A percentile compares a stretch with the other conserved stretches of the same genome.
phyloP scores from a whole-genome alignment of 2,113 vertebrate genomes.

The Heterocephalus glaber region DNA sequence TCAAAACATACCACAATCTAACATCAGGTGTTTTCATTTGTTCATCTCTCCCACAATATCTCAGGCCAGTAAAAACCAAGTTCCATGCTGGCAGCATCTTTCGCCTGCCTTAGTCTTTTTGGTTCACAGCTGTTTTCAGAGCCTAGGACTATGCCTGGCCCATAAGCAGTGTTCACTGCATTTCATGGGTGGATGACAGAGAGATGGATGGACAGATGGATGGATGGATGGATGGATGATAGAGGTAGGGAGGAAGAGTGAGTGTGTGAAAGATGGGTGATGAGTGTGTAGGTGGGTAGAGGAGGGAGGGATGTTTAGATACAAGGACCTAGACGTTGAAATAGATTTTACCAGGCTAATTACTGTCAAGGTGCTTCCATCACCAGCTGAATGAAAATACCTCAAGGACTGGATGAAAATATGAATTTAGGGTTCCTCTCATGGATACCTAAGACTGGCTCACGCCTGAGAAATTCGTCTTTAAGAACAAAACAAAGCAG shows the following conservation, averaged over 20 bases:
- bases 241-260: background rate
- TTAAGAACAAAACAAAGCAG: background rate
- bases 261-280: too few relatives aligned
- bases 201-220: too few relatives aligned
- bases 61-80: background rate
- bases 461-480: background rate
- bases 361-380: too few relatives aligned
- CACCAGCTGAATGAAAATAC: background rate
- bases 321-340: background rate
- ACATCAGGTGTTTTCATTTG: rapidly evolving
- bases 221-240: too few relatives aligned
- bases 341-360: background rate
- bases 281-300: too few relatives aligned
- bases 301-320: background rate
- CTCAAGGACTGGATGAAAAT: background rate
- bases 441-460: background rate
- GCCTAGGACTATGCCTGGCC: background rate
- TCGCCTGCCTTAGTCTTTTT: background rate
- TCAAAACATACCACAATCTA: background rate
- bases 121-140: background rate
- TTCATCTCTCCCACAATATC: rapidly evolving
- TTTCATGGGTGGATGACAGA: background rate
- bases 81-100: background rate
- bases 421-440: background rate
- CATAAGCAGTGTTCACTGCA: rapidly evolving